Conservation (phyloP, 2,888 invertebrate genomes). For the Trissoscelio sp. region DNA sequence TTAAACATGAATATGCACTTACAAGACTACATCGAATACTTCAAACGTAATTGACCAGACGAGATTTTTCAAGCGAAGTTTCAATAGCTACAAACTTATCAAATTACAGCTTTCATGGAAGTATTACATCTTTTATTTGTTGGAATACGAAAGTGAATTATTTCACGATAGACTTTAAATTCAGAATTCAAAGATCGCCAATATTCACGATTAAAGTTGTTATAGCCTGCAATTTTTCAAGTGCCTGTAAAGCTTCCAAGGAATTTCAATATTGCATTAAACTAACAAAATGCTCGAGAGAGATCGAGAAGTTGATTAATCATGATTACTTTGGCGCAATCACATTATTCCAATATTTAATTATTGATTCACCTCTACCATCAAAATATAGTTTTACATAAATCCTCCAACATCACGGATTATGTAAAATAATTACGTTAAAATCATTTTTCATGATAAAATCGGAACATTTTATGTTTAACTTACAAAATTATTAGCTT, state of each 20-base stretch:
- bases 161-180: constrained; percentile 22
- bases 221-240: constrained; percentile 20
- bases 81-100: constrained; percentile 36
- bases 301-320: constrained; percentile 8
- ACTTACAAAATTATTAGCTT: too few species aligned
- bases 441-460: background rate
- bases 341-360: background rate
- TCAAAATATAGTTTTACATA: background rate
- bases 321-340: background rate
- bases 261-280: constrained; percentile 33
- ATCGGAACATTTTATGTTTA: too few species aligned
- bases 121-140: constrained; percentile 34
- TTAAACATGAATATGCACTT: constrained; percentile 19
- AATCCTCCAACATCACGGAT: background rate
- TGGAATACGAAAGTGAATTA: constrained; percentile 19
- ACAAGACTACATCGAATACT: constrained; percentile 1
- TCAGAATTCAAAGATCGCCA: constrained; percentile 24
- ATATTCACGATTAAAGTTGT: constrained; percentile 33
- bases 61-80: constrained; percentile 16
- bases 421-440: background rate
- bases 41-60: constrained; percentile 26
- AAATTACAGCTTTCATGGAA: constrained; percentile 30
- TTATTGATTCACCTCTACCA: background rate
- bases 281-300: constrained; percentile 8
- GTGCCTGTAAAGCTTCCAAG: constrained; percentile 11